A percentile compares a stretch with the other conserved stretches of the same genome.
Conservation (phyloP, 2,888 invertebrate genomes). For the Biston betularia region DNA sequence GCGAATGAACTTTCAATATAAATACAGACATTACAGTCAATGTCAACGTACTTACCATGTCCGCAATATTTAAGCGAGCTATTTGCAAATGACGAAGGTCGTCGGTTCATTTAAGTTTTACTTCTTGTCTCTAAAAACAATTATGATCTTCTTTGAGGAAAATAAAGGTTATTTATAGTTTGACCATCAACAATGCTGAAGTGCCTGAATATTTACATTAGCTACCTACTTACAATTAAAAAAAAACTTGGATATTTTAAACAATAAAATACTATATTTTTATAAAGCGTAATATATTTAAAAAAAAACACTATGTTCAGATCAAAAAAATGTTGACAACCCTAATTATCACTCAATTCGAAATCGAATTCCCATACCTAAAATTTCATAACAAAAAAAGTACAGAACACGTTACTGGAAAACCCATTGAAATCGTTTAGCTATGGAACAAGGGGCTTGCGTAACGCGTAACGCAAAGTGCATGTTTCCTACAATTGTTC, state of each 20-base stretch:
- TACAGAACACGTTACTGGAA: constrained; percentile 26
- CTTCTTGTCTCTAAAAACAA: constrained; percentile 12
- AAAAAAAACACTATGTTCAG: too few relatives aligned
- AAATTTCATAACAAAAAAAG: constrained; percentile 8
- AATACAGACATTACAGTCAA: constrained; percentile 33
- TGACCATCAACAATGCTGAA: neutral
- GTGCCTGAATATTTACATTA: neutral
- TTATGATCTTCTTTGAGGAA: constrained; percentile 1
- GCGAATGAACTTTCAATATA: constrained; percentile 41
- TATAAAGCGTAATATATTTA: too few relatives aligned
- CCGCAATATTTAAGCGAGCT: constrained; percentile 19
- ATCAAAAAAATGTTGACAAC: too few relatives aligned
- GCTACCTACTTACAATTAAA: neutral
- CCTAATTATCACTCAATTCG: constrained; percentile 2
- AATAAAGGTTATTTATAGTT: constrained; percentile 3
- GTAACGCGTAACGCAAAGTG: constrained; percentile 52
- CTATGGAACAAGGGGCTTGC: constrained; percentile 47
- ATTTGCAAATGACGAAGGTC: constrained; percentile 34
- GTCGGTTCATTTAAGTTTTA: constrained; percentile 19
- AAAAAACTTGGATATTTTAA: too few relatives aligned
- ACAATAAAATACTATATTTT: too few relatives aligned
- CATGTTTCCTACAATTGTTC: constrained; percentile 63
- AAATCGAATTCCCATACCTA: constrained; percentile 13
- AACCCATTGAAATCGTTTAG: constrained; percentile 33
- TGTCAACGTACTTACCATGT: constrained; percentile 34